Evolutionary conservation across 2,113 vertebrate species (phyloP).

Genomic region (Todiramphus chloris): DNA sequence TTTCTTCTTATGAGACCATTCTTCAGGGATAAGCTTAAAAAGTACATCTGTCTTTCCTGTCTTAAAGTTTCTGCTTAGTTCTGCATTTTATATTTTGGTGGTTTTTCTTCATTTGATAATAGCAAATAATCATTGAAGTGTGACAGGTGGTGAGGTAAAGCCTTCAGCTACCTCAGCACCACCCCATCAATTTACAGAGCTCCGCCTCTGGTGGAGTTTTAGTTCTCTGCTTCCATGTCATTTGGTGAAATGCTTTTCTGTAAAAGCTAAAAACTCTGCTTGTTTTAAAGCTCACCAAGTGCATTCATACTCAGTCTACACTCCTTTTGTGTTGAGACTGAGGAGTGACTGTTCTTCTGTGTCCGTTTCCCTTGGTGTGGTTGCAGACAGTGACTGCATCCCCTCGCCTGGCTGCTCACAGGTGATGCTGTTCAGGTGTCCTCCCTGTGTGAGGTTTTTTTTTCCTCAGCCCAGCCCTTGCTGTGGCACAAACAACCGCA

Average conservation of each 20-base stretch:
- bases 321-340: background rate
- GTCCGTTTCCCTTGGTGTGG: background rate
- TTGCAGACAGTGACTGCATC: background rate
- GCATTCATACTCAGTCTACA: background rate
- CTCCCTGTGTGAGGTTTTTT: background rate
- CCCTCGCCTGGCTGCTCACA: rapidly evolving
- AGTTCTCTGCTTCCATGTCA: background rate
- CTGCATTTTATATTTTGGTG: background rate
- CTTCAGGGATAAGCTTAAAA: background rate
- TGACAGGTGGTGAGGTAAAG: background rate
- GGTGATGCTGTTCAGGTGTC: rapidly evolving
- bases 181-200: background rate
- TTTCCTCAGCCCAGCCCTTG: background rate
- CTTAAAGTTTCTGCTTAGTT: background rate
- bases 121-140: background rate
- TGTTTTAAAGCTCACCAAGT: background rate
- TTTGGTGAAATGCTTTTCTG: background rate
- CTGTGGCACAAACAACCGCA: rapidly evolving
- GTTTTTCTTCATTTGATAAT: background rate
- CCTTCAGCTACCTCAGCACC: background rate
- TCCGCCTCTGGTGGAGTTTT: background rate
- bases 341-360: background rate
- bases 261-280: background rate
- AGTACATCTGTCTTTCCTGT: background rate
- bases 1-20: background rate